phyloP scores from a whole-genome alignment of 1,140 invertebrate species.

The Dendrolimus punctatus region DNA sequence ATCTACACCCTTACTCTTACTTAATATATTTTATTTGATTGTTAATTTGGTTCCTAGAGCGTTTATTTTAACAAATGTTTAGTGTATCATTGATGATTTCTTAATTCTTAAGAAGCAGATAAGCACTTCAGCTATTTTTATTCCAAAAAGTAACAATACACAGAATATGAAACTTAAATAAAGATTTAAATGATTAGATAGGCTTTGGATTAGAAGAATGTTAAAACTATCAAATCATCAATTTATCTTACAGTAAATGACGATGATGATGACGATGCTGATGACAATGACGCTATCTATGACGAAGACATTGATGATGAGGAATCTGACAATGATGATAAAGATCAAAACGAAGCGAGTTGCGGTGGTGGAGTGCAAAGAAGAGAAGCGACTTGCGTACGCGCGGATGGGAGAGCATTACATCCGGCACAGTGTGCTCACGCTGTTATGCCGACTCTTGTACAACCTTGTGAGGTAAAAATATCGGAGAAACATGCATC shows the following conservation, averaged over 20 bases:
- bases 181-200: no score
- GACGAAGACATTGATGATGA: constrained; percentile 37
- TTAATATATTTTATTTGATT: no score
- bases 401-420: constrained; percentile 44
- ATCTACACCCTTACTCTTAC: no score
- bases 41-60: no score
- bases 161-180: no score
- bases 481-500: no score
- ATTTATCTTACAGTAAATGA: constrained; percentile 20
- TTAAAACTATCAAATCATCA: not conserved
- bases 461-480: constrained; percentile 64
- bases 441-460: constrained; percentile 47
- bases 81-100: no score
- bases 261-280: constrained; percentile 43
- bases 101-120: no score
- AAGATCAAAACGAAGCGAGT: constrained; percentile 27
- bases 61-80: no score
- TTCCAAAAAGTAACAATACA: no score
- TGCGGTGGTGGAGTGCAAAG: constrained; percentile 64
- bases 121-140: no score
- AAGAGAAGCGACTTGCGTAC: constrained; percentile 51
- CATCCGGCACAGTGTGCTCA: constrained; percentile 52
- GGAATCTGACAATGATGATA: constrained; percentile 22
- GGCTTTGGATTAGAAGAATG: not conserved
- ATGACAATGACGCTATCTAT: constrained; percentile 45